These are phyloP conservation scores for Epistrophella euchroma DNA, from an alignment of 2,888 invertebrate genomes.

Conservation along the genomic window DNA sequence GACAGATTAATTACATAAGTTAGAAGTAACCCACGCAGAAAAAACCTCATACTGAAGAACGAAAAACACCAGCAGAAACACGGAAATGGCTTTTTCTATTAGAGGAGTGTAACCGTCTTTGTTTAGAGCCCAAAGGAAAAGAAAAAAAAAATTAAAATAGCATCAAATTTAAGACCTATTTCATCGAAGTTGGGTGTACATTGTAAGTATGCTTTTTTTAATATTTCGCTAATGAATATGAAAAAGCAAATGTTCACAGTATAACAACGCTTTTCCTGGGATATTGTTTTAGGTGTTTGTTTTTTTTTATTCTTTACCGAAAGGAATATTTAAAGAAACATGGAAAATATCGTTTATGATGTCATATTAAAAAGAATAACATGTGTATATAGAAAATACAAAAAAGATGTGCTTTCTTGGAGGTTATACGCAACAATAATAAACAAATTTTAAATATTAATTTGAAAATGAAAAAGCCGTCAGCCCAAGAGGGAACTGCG, in stretches of 20 bases:
- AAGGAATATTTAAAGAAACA: constrained; percentile 26
- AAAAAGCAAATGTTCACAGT: constrained; percentile 46
- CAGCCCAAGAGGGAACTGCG: not conserved
- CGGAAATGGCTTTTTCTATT: too few species aligned
- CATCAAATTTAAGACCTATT: too few species aligned
- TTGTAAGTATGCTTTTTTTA: not conserved
- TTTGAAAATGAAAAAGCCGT: not conserved
- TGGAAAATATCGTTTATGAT: not conserved
- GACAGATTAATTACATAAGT: too few species aligned
- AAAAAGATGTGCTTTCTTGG: not conserved
- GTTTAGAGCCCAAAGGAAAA: too few species aligned
- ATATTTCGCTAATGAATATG: constrained; percentile 30
- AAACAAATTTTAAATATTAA: not conserved
- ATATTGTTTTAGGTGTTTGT: not conserved
- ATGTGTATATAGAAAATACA: not conserved
- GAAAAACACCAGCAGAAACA: too few species aligned
- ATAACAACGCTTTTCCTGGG: constrained; percentile 28
- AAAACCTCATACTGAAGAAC: too few species aligned
- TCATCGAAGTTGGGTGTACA: not conserved
- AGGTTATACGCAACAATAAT: not conserved
- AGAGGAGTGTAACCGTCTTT: too few species aligned
- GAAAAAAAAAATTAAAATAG: too few species aligned
- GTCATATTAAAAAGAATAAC: constrained; percentile 7
- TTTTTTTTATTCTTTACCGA: constrained; percentile 1
- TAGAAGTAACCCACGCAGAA: too few species aligned